Evolutionary conservation across 2,113 vertebrate genomes (phyloP).

Genomic region (Sardina pilchardus): DNA sequence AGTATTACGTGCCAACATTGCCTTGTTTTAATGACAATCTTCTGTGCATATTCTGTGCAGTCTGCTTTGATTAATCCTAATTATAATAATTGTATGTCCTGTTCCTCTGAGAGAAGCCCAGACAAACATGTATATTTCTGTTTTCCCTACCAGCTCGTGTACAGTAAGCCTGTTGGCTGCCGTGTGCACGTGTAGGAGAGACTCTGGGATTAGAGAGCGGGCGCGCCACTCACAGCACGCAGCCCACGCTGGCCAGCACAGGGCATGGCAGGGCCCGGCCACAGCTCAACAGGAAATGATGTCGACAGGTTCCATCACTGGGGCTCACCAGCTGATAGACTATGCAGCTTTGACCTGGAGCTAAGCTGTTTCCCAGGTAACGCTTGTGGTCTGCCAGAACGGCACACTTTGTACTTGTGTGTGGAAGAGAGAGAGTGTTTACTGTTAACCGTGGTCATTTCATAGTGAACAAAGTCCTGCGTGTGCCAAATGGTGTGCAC

Average conservation of each 20-base stretch:
- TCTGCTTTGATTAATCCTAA: background rate
- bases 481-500: background rate
- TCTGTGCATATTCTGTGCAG: too few species aligned
- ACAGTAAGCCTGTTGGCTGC: background rate
- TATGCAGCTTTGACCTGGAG: background rate
- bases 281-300: background rate
- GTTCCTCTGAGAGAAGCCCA: background rate
- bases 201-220: background rate
- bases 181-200: background rate
- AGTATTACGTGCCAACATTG: background rate
- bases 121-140: background rate
- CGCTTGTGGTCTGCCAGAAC: background rate
- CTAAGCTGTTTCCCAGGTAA: conserved; percentile 13
- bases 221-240: background rate
- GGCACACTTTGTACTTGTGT: background rate
- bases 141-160: too few species aligned
- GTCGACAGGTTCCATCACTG: conserved; percentile 1
- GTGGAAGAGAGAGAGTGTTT: background rate
- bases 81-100: background rate
- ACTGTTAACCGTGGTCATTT: background rate
- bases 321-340: background rate
- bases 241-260: background rate
- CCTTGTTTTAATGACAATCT: background rate
- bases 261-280: background rate
- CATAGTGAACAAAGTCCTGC: too few species aligned